phyloP scores from a whole-genome alignment of 2,113 vertebrate genomes.

The Asarcornis scutulata region DNA sequence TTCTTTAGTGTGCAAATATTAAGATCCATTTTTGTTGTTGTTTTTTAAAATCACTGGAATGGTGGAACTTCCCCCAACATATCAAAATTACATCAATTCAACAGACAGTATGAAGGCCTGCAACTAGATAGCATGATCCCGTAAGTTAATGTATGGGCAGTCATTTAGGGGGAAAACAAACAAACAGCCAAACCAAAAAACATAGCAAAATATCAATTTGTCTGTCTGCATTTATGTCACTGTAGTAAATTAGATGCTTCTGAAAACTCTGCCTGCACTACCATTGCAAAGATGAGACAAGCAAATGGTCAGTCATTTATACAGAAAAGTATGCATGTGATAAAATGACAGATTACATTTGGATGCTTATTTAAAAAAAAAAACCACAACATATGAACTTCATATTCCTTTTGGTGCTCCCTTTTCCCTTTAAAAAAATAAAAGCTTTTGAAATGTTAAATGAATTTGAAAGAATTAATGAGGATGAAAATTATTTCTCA shows the following conservation, averaged over 20 bases:
- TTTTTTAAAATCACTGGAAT: neutral
- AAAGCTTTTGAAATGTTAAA: neutral
- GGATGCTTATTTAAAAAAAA: neutral
- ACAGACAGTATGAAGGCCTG: neutral
- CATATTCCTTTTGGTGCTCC: neutral
- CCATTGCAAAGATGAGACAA: neutral
- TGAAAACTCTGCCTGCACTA: neutral
- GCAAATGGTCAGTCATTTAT: neutral
- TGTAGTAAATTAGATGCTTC: neutral
- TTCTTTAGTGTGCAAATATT: neutral
- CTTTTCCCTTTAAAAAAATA: neutral
- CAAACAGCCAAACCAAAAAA: no score
- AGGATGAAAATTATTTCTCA: neutral
- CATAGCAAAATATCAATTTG: neutral
- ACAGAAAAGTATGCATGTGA: neutral
- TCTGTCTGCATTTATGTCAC: neutral
- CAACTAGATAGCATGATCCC: neutral
- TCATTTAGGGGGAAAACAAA: neutral
- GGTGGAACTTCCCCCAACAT: neutral
- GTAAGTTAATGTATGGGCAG: neutral
- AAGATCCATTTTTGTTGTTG: neutral
- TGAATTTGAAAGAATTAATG: neutral
- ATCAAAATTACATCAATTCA: slow-evolving; percentile 21
- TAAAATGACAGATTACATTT: neutral
- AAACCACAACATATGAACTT: neutral